Conservation (phyloP, 1,140 invertebrate species). For the Melanaphis sacchari region DNA sequence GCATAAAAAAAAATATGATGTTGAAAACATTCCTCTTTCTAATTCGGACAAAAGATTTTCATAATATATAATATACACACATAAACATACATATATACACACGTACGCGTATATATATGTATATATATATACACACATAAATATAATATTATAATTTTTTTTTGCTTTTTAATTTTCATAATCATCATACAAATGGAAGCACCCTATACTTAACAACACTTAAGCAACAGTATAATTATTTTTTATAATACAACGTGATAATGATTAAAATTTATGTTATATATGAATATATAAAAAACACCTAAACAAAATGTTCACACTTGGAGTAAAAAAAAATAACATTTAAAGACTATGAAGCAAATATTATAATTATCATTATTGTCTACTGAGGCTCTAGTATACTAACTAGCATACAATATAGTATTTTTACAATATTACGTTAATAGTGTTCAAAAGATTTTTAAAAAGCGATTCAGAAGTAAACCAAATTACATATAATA, state of each 20-base stretch:
- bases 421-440: slow-evolving; percentile 22
- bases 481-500: not conserved
- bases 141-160: slow-evolving; percentile 12
- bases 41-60: slow-evolving; percentile 55
- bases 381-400: not conserved
- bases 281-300: slow-evolving; percentile 36
- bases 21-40: slow-evolving; percentile 46
- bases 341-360: slow-evolving; percentile 24
- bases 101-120: not conserved
- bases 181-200: slow-evolving; percentile 47
- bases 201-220: slow-evolving; percentile 54
- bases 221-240: slow-evolving; percentile 56
- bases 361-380: slow-evolving; percentile 33
- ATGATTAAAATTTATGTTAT: slow-evolving; percentile 37
- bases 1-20: slow-evolving; percentile 43
- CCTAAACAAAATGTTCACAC: slow-evolving; percentile 44
- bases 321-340: slow-evolving; percentile 42
- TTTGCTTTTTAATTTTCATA: slow-evolving; percentile 39
- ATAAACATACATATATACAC: not conserved
- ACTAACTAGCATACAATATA: slow-evolving; percentile 8
- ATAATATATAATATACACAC: slow-evolving; percentile 23
- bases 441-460: not conserved
- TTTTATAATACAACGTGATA: slow-evolving; percentile 47
- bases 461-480: slow-evolving; percentile 26
- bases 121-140: not conserved